Percentiles rank a stretch among this genome's conserved stretches.
phyloP scores from a whole-genome alignment of 2,113 vertebrate genomes.

The Lophochroa leadbeateri region DNA sequence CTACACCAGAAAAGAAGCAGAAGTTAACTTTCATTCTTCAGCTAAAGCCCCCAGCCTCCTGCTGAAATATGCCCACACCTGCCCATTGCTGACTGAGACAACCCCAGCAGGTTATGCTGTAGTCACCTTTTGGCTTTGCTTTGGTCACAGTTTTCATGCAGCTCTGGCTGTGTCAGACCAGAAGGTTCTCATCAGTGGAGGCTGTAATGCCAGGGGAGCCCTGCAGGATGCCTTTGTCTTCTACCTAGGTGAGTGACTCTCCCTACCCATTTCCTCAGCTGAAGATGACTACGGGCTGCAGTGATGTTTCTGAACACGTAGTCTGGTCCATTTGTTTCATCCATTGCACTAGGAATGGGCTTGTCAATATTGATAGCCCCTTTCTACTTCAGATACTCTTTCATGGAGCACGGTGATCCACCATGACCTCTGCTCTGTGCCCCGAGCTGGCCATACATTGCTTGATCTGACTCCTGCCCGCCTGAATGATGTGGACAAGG shows the following conservation, averaged over 20 bases:
- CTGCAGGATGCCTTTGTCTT: slow-evolving; percentile 84
- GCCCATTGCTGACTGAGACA: neutral
- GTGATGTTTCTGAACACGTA: neutral
- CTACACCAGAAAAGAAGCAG: neutral
- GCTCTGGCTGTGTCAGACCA: slow-evolving; percentile 81
- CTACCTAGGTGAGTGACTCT: slow-evolving; percentile 73
- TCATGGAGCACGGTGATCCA: slow-evolving; percentile 79
- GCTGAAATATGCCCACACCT: neutral
- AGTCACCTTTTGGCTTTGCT: neutral
- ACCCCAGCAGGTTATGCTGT: neutral
- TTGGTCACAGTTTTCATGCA: slow-evolving; percentile 81
- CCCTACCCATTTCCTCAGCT: neutral
- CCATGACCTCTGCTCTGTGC: slow-evolving; percentile 72
- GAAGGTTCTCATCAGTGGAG: slow-evolving; percentile 85
- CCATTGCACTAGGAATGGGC: neutral
- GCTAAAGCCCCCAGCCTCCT: neutral
- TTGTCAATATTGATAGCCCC: neutral
- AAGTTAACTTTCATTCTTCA: neutral
- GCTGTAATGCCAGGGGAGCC: slow-evolving; percentile 81
- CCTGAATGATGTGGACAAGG: slow-evolving; percentile 37
- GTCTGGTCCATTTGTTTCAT: neutral
- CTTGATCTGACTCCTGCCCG: slow-evolving; percentile 59
- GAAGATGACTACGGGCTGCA: neutral
- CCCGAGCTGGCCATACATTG: slow-evolving; percentile 85
- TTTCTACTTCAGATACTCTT: slow-evolving; percentile 75